phyloP scores from a whole-genome alignment of 2,888 invertebrate species.

The Lithophane leautieri region DNA sequence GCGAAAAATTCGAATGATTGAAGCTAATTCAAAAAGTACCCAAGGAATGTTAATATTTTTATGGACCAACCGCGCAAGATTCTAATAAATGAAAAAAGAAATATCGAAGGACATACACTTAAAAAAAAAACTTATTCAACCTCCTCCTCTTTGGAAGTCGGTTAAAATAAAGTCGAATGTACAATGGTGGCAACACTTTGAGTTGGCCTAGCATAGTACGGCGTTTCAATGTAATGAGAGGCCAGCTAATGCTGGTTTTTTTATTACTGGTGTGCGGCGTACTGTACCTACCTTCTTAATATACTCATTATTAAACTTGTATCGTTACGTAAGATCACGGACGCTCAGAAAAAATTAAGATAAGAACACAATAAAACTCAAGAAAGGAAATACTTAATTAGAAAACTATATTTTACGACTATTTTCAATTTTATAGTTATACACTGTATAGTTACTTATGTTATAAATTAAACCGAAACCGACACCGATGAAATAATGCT shows the following conservation, averaged over 20 bases:
- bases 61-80: too few relatives aligned
- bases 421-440: conserved; percentile 30
- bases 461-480: not conserved
- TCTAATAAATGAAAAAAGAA: too few relatives aligned
- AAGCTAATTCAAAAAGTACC: too few relatives aligned
- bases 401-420: conserved; percentile 46
- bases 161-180: too few relatives aligned
- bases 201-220: not conserved
- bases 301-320: not conserved
- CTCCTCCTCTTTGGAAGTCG: too few relatives aligned
- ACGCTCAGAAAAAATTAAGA: conserved; percentile 24
- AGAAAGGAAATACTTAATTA: conserved; percentile 43
- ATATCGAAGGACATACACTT: too few relatives aligned
- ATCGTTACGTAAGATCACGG: conserved; percentile 1
- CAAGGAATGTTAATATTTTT: too few relatives aligned
- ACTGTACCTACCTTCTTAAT: not conserved
- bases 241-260: not conserved
- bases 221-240: not conserved
- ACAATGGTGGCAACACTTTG: too few relatives aligned
- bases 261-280: too few relatives aligned
- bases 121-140: too few relatives aligned
- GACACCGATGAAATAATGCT: not conserved
- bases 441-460: not conserved
- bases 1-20: too few relatives aligned
- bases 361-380: conserved; percentile 45